Conservation (phyloP, 1,140 invertebrate genomes). For the Bradysia coprophila region DNA sequence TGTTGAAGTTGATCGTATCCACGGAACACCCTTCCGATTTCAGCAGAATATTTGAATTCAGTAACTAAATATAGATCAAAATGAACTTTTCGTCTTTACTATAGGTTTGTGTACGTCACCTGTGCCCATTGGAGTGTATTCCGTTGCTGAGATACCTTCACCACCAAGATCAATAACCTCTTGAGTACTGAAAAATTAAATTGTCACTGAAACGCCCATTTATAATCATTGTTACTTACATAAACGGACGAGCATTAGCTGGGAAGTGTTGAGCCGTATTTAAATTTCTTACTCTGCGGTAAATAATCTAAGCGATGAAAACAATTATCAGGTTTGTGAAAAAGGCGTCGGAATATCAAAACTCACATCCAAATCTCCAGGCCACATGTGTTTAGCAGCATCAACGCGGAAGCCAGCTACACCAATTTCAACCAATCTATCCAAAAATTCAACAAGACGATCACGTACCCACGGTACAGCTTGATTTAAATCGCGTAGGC, state of each 20-base stretch:
- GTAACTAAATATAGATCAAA: no score
- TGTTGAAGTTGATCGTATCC: background rate
- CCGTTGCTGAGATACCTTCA: conserved; percentile 28
- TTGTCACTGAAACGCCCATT: conserved; percentile 11
- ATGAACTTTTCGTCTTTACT: no score
- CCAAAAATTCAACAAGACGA: conserved; percentile 45
- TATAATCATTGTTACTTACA: conserved; percentile 40
- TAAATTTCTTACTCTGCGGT: conserved; percentile 25
- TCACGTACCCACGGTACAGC: conserved; percentile 36
- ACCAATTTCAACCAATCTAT: conserved; percentile 45
- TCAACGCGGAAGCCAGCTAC: conserved; percentile 61
- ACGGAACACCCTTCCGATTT: background rate
- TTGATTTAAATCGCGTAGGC: conserved; percentile 52
- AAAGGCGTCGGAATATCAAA: no score
- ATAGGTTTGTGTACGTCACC: no score
- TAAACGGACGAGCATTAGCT: conserved; percentile 34
- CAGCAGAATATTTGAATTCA: conserved; percentile 37
- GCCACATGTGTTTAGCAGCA: conserved; percentile 70
- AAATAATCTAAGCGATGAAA: background rate
- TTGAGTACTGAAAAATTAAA: conserved; percentile 23
- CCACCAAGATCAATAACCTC: conserved; percentile 62
- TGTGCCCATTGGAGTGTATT: conserved; percentile 42
- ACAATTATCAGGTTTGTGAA: no score
- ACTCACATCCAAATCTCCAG: conserved; percentile 32
- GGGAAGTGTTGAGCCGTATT: conserved; percentile 32